A percentile compares a stretch with the other conserved stretches of the same genome.
Evolutionary conservation across 30 jellyfish, hydroid and myxozoan species (phyloP).

Genomic region (Cassiopea andromeda): DNA sequence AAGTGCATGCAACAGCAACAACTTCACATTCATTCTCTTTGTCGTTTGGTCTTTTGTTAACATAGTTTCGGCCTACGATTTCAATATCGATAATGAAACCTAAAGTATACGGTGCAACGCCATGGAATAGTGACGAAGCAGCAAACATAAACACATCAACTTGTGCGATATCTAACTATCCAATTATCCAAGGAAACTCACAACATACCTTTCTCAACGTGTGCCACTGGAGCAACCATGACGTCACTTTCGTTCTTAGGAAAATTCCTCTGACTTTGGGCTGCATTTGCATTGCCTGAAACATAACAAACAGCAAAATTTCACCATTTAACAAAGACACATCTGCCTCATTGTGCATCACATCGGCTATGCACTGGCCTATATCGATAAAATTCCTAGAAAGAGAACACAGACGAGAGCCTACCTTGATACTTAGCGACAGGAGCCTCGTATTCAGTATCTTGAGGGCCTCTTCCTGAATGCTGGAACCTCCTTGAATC

Average conservation of each 20-base stretch:
- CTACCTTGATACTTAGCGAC: slow-evolving; percentile 43
- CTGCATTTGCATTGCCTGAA: background rate
- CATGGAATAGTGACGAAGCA: background rate
- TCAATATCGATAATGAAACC: background rate
- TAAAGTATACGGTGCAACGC: background rate
- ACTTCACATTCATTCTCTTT: slow-evolving; percentile 42
- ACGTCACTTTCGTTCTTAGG: slow-evolving; percentile 11
- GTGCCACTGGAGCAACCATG: slow-evolving; percentile 53
- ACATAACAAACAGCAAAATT: background rate
- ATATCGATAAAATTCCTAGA: background rate
- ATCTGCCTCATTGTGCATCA: background rate
- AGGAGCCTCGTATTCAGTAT: slow-evolving; percentile 43
- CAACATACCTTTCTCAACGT: slow-evolving; percentile 43
- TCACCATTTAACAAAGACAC: background rate
- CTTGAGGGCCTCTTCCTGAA: slow-evolving; percentile 21
- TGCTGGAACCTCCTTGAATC: slow-evolving; percentile 54
- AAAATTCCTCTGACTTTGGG: background rate
- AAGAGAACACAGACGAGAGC: background rate
- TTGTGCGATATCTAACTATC: background rate
- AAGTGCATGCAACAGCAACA: slow-evolving; percentile 65
- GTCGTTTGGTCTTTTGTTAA: background rate
- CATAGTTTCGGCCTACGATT: slow-evolving; percentile 24
- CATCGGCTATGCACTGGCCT: background rate
- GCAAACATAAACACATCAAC: background rate
- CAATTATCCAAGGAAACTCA: no score